phyloP scores from a whole-genome alignment of 1,140 invertebrate genomes.

The Trichonephila inaurata region DNA sequence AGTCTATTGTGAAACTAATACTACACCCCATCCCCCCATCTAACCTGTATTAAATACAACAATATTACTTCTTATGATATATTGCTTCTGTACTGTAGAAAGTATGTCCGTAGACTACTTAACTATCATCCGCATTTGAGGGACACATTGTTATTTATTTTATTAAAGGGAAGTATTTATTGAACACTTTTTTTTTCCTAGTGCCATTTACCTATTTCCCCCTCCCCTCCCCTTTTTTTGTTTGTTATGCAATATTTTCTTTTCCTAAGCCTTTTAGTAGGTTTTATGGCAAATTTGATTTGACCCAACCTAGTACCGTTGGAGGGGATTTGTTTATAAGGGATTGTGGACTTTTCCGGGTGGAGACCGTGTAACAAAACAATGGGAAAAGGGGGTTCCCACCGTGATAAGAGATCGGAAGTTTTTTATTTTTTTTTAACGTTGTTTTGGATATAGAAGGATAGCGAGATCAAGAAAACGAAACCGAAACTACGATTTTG shows the following conservation, averaged over 20 bases:
- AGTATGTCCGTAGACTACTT: neutral
- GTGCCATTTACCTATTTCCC: neutral
- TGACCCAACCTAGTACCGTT: neutral
- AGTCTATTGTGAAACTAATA: neutral
- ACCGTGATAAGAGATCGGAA: no score
- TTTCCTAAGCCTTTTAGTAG: neutral
- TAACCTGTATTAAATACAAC: neutral
- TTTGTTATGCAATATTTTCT: neutral
- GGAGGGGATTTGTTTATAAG: neutral
- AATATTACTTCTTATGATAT: slow-evolving; percentile 5
- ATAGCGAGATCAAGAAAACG: no score
- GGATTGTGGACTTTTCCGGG: neutral
- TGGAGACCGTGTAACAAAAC: neutral
- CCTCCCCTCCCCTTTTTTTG: neutral
- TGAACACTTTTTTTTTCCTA: neutral
- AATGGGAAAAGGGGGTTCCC: neutral
- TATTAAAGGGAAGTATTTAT: neutral
- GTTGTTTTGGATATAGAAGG: no score
- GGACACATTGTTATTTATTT: slow-evolving; percentile 4
- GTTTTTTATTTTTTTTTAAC: no score
- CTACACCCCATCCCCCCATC: neutral
- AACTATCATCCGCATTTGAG: neutral
- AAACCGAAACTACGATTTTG: no score
- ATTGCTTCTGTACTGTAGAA: neutral
- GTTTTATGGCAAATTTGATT: slow-evolving; percentile 17